Conservation (phyloP, 1,140 invertebrate genomes). For the Aphaenogaster floridana region DNA sequence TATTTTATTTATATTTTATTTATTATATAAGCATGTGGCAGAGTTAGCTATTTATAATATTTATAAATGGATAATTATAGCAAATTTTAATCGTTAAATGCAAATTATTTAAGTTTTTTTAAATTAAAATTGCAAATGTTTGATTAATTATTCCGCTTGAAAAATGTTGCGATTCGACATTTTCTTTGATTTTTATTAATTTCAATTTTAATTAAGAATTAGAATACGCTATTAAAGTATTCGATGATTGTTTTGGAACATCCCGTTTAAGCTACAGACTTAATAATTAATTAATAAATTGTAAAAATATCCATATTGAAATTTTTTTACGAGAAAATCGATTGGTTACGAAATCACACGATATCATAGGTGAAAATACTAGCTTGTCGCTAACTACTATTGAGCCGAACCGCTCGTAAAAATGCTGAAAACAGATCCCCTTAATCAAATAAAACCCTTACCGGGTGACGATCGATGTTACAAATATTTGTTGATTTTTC, state of each 20-base stretch:
- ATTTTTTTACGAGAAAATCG: conserved; percentile 19
- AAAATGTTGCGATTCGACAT: background rate
- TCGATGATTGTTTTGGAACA: background rate
- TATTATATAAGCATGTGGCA: background rate
- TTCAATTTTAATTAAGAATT: background rate
- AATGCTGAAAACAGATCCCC: conserved; percentile 62
- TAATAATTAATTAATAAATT: background rate
- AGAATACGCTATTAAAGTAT: background rate
- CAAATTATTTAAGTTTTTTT: background rate
- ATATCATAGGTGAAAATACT: conserved; percentile 60
- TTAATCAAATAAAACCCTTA: conserved; percentile 60
- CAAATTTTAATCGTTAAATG: background rate
- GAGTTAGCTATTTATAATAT: background rate
- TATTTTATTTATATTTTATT: no score
- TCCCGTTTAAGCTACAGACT: background rate
- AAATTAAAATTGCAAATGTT: background rate
- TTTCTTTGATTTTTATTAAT: background rate
- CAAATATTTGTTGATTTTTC: conserved; percentile 65
- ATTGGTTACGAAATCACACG: conserved; percentile 36
- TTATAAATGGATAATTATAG: background rate
- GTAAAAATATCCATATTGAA: background rate
- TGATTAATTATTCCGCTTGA: background rate
- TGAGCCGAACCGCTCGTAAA: conserved; percentile 57
- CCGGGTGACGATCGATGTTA: conserved; percentile 56
- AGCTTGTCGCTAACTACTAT: conserved; percentile 57